Evolutionary conservation across 2,113 vertebrate genomes (phyloP).

Genomic region (Myodes glareolus): DNA sequence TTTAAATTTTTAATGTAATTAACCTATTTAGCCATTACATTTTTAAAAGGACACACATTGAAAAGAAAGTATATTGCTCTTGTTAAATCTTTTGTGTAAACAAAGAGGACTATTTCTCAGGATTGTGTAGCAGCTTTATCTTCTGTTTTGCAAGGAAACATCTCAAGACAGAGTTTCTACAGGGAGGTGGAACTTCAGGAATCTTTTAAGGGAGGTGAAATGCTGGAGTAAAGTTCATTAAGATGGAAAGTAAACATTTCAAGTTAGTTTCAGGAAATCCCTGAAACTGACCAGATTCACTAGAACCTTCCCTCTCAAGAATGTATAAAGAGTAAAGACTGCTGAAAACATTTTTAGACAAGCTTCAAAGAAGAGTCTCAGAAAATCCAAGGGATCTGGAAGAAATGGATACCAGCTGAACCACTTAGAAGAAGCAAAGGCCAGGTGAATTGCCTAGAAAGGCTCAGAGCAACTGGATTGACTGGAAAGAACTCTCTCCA

Average conservation of each 20-base stretch:
- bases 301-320: not conserved
- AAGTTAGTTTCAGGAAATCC: not conserved
- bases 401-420: not conserved
- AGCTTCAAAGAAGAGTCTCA: no score
- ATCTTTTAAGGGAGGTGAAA: not conserved
- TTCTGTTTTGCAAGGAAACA: not conserved
- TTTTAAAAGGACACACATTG: not conserved
- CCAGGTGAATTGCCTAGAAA: not conserved
- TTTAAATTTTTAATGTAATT: slow-evolving; percentile 36
- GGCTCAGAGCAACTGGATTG: no score
- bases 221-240: not conserved
- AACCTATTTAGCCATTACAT: slow-evolving; percentile 25
- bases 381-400: not conserved
- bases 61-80: not conserved
- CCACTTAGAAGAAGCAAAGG: not conserved
- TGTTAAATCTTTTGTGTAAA: not conserved
- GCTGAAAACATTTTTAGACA: not conserved
- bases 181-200: not conserved
- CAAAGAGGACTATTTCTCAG: not conserved
- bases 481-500: not conserved
- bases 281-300: not conserved
- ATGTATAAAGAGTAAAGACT: not conserved
- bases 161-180: not conserved
- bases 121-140: no score
- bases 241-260: not conserved